Evolutionary conservation across 2,888 invertebrate genomes (phyloP).

Genomic region (Aelia acuminata): DNA sequence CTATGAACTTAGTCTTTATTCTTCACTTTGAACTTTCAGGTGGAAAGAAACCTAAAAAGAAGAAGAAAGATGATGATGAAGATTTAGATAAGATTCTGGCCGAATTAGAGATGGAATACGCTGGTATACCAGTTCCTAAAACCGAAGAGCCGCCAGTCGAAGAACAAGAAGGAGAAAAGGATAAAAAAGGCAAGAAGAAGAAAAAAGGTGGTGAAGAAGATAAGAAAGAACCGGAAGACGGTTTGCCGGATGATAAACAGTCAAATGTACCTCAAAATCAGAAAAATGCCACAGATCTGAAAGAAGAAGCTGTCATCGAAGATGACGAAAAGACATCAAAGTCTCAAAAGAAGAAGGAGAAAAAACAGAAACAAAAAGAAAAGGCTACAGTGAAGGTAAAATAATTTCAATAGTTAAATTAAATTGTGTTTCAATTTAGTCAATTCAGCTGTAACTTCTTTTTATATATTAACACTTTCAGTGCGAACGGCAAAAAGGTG

Average conservation of each 20-base stretch:
- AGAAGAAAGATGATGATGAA: slow-evolving; percentile 82
- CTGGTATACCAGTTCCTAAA: slow-evolving; percentile 70
- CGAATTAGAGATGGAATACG: slow-evolving; percentile 85
- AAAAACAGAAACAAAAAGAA: slow-evolving; percentile 86
- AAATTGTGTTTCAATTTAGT: too few relatives aligned
- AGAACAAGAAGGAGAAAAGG: slow-evolving; percentile 64
- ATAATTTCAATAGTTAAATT: background rate
- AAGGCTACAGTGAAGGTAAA: slow-evolving; percentile 70
- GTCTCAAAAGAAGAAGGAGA: slow-evolving; percentile 91
- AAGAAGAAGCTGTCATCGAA: slow-evolving; percentile 74
- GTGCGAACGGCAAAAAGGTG: too few relatives aligned
- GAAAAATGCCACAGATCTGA: slow-evolving; percentile 64
- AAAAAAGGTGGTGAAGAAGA: slow-evolving; percentile 68
- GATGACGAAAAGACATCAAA: slow-evolving; percentile 78
- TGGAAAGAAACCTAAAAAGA: slow-evolving; percentile 73
- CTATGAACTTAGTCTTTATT: background rate
- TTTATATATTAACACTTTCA: too few relatives aligned
- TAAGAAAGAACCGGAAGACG: slow-evolving; percentile 67
- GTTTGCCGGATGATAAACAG: slow-evolving; percentile 71
- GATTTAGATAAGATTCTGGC: slow-evolving; percentile 88
- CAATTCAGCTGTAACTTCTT: too few relatives aligned
- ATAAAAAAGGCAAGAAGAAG: slow-evolving; percentile 64
- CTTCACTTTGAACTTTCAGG: slow-evolving; percentile 55
- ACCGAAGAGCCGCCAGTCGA: slow-evolving; percentile 65
- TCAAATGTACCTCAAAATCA: slow-evolving; percentile 69